Evolutionary conservation across 2,888 invertebrate genomes (phyloP).

Genomic region (Drosophila picticornis): DNA sequence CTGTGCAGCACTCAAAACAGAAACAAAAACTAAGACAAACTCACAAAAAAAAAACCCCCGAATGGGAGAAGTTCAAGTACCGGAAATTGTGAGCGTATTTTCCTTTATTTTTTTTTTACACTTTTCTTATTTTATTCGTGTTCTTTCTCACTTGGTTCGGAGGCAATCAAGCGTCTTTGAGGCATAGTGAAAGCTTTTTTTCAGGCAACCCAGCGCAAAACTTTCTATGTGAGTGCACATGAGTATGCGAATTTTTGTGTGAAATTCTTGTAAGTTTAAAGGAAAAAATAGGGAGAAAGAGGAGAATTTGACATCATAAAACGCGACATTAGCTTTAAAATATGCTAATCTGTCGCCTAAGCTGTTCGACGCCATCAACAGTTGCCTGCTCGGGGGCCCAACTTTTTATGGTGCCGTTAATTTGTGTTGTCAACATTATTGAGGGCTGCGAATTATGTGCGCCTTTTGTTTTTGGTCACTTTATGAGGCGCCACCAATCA

Average conservation of each 20-base stretch:
- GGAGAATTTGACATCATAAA: conserved; percentile 44
- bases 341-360: conserved; percentile 64
- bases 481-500: conserved; percentile 51
- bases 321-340: conserved; percentile 32
- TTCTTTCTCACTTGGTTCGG: conserved; percentile 41
- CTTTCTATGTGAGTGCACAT: conserved; percentile 30
- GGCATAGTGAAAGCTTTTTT: conserved; percentile 41
- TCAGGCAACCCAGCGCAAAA: conserved; percentile 22
- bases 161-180: conserved; percentile 57
- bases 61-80: conserved; percentile 60
- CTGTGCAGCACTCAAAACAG: conserved; percentile 31
- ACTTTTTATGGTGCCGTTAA: conserved; percentile 67
- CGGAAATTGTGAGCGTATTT: conserved; percentile 67
- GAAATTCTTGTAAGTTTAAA: conserved; percentile 20
- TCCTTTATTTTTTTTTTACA: conserved; percentile 7
- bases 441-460: conserved; percentile 39
- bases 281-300: background rate
- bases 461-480: conserved; percentile 44
- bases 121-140: conserved; percentile 3
- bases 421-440: conserved; percentile 63
- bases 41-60: background rate
- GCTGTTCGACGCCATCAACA: conserved; percentile 17
- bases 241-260: conserved; percentile 14
- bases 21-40: conserved; percentile 26
- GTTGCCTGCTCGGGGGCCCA: conserved; percentile 26